Base-by-base conservation (phyloP, 1,140 invertebrate genomes). In the Dendrolimus punctatus region DNA sequence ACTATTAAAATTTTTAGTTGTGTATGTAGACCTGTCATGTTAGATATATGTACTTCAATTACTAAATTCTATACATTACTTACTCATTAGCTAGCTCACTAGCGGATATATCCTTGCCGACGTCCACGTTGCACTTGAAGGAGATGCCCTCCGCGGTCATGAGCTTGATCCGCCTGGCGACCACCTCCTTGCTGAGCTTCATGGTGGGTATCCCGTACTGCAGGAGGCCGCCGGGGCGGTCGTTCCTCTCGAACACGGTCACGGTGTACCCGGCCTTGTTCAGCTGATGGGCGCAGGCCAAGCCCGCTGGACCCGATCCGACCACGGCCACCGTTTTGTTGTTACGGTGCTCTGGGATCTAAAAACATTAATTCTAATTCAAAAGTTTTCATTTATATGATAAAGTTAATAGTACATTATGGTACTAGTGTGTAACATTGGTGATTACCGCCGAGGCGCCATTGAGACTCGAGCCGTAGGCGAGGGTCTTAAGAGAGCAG, bases 161-260 rank as follows among this genome's bases (percentile, higher is more conserved):
- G 37, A 99, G 87, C 64, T 95, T 91, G 4, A 99, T 91, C 62
- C 98, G 89, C 40, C 98, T 89, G 66, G 97, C 94, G 2, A 99
- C 96, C 54, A 98, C 95, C 60, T 94, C 91, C 85, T 99, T 99
- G 56, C 94, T 93, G 0, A 99, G 88, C 87, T 99, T 99, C 96
- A 99, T 99, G 0, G 96, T 97, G 39, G 98, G 98, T 72, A 99
- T 99, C 49, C 98, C 98, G 84, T 99, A 99, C 73, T 98, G 95
- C 6, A 99, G 88, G 5, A 99, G 89, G 2, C 98, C 98, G 54
- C 98, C 98, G 40, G 97, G 88, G 10, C 96, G 90, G 84, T 99
- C 97, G 83, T 99, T 99, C 53, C 98, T 90, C 82, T 99, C 98
- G 86, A 94, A 99, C 36, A 99, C 97, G 2, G 96, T 98, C 0